phyloP scores from a whole-genome alignment of 2,888 invertebrate genomes.

The Trissonchulus latispiculum region DNA sequence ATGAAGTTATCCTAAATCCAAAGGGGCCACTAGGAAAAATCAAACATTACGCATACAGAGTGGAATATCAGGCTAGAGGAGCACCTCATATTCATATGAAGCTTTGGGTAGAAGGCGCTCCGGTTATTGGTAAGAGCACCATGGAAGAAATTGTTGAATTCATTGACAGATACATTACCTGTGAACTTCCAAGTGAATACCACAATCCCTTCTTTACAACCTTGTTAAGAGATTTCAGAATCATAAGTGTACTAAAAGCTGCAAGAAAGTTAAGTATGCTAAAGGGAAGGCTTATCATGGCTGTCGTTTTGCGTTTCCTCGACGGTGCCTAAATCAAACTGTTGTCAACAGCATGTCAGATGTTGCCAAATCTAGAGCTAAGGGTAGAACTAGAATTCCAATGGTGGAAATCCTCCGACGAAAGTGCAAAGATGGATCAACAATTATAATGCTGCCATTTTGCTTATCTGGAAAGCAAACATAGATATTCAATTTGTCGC shows the following conservation, averaged over 20 bases:
- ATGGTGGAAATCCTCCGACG: background rate
- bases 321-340: background rate
- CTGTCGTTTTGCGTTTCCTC: slow-evolving; percentile 17
- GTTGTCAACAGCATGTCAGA: background rate
- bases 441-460: slow-evolving; percentile 17
- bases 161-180: slow-evolving; percentile 11
- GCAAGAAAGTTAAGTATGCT: too few species aligned
- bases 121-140: background rate
- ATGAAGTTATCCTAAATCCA: background rate
- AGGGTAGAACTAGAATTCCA: too few species aligned
- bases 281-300: too few species aligned
- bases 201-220: background rate
- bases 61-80: slow-evolving; percentile 5
- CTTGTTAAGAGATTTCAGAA: slow-evolving; percentile 11
- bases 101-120: slow-evolving; percentile 13
- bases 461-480: slow-evolving; percentile 19
- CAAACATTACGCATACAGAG: background rate
- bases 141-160: slow-evolving; percentile 1
- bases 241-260: slow-evolving; percentile 4
- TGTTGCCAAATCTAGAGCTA: background rate
- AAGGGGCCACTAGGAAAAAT: background rate
- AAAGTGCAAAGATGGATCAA: slow-evolving; percentile 9
- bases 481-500: slow-evolving; percentile 20
- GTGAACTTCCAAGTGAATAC: background rate
- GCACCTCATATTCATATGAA: slow-evolving; percentile 13